Base-by-base conservation (phyloP, 2,888 invertebrate genomes). In the Artemia sp. region DNA sequence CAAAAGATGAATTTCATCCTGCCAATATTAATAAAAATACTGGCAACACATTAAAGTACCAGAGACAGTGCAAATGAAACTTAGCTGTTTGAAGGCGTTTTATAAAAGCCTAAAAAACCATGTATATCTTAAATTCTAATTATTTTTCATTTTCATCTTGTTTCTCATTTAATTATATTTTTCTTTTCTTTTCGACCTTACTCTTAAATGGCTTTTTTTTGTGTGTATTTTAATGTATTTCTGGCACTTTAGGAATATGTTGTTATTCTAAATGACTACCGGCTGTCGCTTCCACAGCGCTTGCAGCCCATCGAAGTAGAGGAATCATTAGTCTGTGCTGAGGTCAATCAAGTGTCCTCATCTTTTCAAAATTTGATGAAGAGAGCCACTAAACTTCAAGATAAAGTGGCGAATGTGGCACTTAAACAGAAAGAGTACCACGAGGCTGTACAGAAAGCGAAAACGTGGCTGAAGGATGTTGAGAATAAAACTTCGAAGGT, bases 361-460 rank as follows among this genome's bases (percentile, higher is more conserved):
- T 85, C 87, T 12, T 80, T 79, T 73, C 85, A 87, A 73, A 92
- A 93, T 76, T 81, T 95, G 51, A 82, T 90, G 64, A 83, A 87
- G 71, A 83, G 92, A 9, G 90, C 91, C 51, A 92, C 91, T 78
- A 83, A 86, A 3, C 81, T 95, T 69, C 87, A 90, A 19, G 94
- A 93, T 75, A 82, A 86, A 71, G 81, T 92, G 72, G 85, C 90
- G 0, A 87, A 87, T 0, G 85, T 92, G n/a, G 87, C 87, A 66
- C 85, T 85, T 52, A 82, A 85, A 69, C 87, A 88, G 74, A 82
- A 86, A 12, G 88, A 89, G 73, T 92, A 91, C 77, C 84, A 85
- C 58, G 90, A 92, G 75, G 88, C 90, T 0, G 76, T 92, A n/a
- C 88, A 90, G 68, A 85, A 90, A 73, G 91, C 90, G 0, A 82